Percentiles rank a stretch among this genome's conserved stretches.
Conservation (phyloP, 2,797 vertebrate genomes). For the Linurgus olivaceus region DNA sequence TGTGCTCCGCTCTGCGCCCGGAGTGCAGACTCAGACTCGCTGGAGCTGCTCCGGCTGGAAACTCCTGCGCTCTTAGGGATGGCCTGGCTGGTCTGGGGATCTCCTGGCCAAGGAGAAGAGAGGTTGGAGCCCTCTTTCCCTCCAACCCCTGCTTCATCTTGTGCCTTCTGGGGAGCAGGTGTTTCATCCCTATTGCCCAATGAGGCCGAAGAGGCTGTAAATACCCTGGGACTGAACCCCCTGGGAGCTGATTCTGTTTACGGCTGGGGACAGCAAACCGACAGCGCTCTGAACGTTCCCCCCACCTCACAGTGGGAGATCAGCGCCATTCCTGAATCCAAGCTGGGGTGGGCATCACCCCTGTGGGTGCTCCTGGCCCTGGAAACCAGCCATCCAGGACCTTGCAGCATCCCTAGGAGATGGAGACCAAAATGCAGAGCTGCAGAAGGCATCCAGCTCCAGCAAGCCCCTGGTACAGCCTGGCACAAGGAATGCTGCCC, state of each 20-base stretch:
- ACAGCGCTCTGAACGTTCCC: fast-evolving
- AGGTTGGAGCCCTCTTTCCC: not conserved
- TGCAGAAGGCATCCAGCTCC: not conserved
- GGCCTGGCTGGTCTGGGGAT: not conserved
- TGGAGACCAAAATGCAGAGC: not conserved
- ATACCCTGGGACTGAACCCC: not conserved
- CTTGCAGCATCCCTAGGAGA: not conserved
- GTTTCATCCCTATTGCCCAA: not conserved
- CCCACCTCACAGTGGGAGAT: not conserved
- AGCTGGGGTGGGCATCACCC: fast-evolving
- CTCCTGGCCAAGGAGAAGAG: not conserved
- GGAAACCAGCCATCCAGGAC: fast-evolving
- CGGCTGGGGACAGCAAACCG: fast-evolving
- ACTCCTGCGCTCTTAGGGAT: fast-evolving
- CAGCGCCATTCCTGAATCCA: not conserved
- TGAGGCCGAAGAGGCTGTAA: fast-evolving
- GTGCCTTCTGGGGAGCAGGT: not conserved
- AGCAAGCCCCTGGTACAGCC: fast-evolving
- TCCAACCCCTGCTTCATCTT: fast-evolving
- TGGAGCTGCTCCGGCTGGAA: not conserved
- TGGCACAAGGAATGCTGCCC: not conserved
- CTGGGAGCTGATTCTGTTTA: not conserved
- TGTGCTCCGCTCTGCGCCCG: fast-evolving
- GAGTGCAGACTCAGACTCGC: not conserved
- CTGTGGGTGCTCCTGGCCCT: not conserved